Evolutionary conservation across 1,140 invertebrate species (phyloP).

Genomic region (Musca vetustissima): DNA sequence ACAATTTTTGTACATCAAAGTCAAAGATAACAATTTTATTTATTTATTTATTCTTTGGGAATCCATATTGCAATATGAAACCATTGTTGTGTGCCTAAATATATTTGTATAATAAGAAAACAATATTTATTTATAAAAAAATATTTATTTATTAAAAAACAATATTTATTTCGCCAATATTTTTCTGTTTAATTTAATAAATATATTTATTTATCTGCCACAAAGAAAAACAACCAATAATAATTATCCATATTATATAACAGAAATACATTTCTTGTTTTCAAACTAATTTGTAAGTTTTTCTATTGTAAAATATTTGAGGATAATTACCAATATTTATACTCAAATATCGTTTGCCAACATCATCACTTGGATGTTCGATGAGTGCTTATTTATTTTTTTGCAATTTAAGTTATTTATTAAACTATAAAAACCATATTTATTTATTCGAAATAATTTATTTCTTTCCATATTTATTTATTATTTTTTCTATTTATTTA

Average conservation of each 20-base stretch:
- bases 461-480: slow-evolving; percentile 3
- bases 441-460: slow-evolving; percentile 12
- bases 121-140: neutral
- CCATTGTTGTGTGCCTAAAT: slow-evolving; percentile 20
- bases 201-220: slow-evolving; percentile 4
- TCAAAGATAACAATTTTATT: slow-evolving; percentile 1
- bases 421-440: neutral
- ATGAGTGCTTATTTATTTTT: slow-evolving; percentile 17
- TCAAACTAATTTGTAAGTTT: slow-evolving; percentile 7
- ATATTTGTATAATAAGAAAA: slow-evolving; percentile 1
- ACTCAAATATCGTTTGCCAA: slow-evolving; percentile 3
- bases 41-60: neutral
- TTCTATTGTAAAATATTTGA: neutral
- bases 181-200: slow-evolving; percentile 1
- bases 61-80: neutral
- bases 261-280: neutral
- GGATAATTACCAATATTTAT: neutral
- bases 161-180: slow-evolving; percentile 25
- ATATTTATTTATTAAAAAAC: slow-evolving; percentile 22
- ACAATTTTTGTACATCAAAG: neutral
- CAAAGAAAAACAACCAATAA: too few relatives aligned
- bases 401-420: slow-evolving; percentile 7
- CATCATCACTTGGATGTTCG: neutral
- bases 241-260: neutral
- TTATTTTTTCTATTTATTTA: neutral